Evolutionary conservation across 1,140 invertebrate genomes (phyloP).

Genomic region (Limonius californicus): DNA sequence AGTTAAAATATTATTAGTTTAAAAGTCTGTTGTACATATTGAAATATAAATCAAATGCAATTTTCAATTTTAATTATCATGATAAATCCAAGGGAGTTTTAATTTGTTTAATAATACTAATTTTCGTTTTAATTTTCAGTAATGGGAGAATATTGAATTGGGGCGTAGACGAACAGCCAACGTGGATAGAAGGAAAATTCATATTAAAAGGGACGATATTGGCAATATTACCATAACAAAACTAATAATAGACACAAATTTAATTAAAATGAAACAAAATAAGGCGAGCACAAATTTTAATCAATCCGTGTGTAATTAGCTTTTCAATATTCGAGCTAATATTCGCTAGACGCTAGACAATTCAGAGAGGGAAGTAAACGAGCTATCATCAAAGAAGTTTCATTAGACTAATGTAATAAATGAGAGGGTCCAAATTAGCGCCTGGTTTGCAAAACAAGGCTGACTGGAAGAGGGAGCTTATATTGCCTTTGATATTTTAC

Average conservation of each 20-base stretch:
- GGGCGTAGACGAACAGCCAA: not conserved
- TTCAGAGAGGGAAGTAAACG: slow-evolving; percentile 27
- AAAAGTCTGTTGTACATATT: too few species aligned
- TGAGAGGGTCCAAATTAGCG: slow-evolving; percentile 36
- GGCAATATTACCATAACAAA: slow-evolving; percentile 3
- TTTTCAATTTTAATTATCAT: not conserved
- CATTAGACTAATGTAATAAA: slow-evolving; percentile 36
- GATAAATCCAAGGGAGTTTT: not conserved
- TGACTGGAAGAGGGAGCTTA: slow-evolving; percentile 26
- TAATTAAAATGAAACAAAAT: slow-evolving; percentile 13
- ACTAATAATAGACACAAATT: slow-evolving; percentile 5
- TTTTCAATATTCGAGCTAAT: slow-evolving; percentile 26
- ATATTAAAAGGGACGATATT: not conserved
- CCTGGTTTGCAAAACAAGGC: slow-evolving; percentile 34
- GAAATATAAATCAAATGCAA: too few species aligned
- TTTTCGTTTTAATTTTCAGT: not conserved
- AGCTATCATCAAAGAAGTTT: slow-evolving; percentile 33
- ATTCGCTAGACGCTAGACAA: slow-evolving; percentile 25
- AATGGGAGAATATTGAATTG: not conserved
- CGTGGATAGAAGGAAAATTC: not conserved
- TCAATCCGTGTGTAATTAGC: slow-evolving; percentile 26
- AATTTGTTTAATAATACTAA: not conserved
- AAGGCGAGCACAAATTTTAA: slow-evolving; percentile 9
- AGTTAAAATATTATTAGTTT: too few species aligned
- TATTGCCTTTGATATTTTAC: slow-evolving; percentile 35